Percentiles rank a stretch among this genome's conserved stretches.
These are phyloP conservation scores for Columba janthina DNA, from an alignment of 2,113 vertebrate genomes.

Conservation along the genomic window DNA sequence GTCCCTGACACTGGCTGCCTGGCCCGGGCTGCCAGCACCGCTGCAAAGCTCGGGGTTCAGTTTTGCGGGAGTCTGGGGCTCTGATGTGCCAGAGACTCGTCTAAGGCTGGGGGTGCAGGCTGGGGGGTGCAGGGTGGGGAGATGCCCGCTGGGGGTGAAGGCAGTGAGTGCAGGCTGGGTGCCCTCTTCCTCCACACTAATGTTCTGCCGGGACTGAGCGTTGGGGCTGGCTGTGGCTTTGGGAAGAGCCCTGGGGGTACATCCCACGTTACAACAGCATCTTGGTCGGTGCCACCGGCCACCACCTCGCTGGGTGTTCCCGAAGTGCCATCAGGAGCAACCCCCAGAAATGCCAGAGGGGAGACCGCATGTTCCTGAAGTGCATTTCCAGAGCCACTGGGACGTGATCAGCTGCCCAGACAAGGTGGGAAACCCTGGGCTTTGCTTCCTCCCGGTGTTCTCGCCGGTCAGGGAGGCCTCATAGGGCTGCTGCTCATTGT, in stretches of 20 bases:
- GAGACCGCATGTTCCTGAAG: neutral
- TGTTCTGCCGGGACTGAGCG: neutral
- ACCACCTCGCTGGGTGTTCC: accelerated
- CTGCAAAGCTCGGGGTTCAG: accelerated
- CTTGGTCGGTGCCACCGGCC: neutral
- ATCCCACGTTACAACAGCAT: neutral
- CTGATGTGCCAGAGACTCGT: accelerated
- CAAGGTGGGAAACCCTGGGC: neutral
- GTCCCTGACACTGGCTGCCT: neutral
- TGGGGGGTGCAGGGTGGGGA: neutral
- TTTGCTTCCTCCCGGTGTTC: neutral
- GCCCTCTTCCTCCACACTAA: neutral
- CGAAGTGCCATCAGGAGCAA: neutral
- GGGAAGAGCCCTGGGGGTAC: neutral
- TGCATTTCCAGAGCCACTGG: neutral
- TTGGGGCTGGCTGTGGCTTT: neutral
- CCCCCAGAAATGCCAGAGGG: neutral
- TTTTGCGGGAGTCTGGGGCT: neutral
- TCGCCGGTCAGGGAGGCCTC: neutral
- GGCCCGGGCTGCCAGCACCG: accelerated
- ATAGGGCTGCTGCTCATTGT: neutral
- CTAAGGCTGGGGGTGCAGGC: neutral
- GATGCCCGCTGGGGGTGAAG: too few species aligned
- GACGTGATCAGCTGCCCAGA: neutral
- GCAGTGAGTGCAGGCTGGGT: neutral